A percentile compares a stretch with the other conserved stretches of the same genome.
Conservation (phyloP, 2,797 vertebrate species). For the Acanthiza pusilla region DNA sequence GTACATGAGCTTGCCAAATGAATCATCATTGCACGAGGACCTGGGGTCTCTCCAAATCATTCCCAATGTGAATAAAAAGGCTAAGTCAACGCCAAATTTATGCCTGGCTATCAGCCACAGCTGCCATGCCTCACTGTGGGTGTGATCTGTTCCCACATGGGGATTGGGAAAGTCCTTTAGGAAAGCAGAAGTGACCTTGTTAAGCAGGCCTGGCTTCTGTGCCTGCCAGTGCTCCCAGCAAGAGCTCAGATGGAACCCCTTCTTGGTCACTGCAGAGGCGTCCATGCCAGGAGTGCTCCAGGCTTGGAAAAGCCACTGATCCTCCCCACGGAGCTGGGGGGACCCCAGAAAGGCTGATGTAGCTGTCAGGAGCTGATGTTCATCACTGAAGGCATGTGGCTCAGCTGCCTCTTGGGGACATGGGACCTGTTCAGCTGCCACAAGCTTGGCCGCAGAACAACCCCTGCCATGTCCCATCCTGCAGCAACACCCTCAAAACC, state of each 20-base stretch:
- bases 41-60: not conserved
- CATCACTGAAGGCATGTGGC: not conserved
- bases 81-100: not conserved
- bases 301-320: not conserved
- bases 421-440: not conserved
- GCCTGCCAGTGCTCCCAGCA: not conserved
- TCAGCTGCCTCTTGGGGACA: not conserved
- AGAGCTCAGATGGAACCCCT: not conserved
- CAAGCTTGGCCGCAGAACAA: not conserved
- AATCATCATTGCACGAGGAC: not conserved
- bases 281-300: not conserved
- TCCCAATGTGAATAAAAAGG: not conserved
- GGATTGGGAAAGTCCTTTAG: not conserved
- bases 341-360: not conserved
- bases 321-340: not conserved
- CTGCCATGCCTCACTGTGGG: not conserved
- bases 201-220: not conserved
- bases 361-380: not conserved
- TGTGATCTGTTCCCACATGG: not conserved
- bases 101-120: not conserved
- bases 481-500: not conserved
- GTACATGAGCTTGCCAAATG: rapidly evolving
- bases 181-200: not conserved
- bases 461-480: not conserved
- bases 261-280: not conserved